Evolutionary conservation across 2,113 vertebrate genomes (phyloP).

Genomic region (Otus sunia): DNA sequence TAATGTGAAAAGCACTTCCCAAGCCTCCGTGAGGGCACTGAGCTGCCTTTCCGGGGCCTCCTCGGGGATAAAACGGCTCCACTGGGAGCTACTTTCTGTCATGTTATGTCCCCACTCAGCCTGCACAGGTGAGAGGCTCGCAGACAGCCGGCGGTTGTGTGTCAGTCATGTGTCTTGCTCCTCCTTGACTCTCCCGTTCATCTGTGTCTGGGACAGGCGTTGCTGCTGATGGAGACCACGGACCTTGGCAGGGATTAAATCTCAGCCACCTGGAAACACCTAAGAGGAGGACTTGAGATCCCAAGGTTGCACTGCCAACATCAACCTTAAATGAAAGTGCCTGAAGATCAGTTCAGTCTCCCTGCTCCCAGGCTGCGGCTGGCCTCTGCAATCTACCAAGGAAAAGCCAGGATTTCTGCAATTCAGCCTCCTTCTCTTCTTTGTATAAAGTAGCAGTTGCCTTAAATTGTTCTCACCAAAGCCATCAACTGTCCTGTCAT

Average conservation of each 20-base stretch:
- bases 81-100: not conserved
- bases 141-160: not conserved
- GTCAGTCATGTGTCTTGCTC: not conserved
- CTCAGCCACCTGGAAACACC: constrained; percentile 50
- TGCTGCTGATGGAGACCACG: constrained; percentile 53
- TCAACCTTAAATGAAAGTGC: constrained; percentile 50
- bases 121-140: not conserved
- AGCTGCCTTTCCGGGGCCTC: accelerated
- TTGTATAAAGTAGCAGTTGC: constrained; percentile 64
- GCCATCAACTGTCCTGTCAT: constrained; percentile 40
- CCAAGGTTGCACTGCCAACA: constrained; percentile 46
- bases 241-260: constrained; percentile 46
- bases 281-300: constrained; percentile 58
- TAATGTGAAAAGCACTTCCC: not conserved
- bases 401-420: constrained; percentile 53
- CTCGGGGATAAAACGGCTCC: not conserved
- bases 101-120: not conserved
- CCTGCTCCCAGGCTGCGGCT: constrained; percentile 58
- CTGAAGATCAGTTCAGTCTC: constrained; percentile 40
- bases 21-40: accelerated
- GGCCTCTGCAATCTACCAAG: constrained; percentile 62
- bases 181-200: not conserved
- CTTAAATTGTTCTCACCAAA: constrained; percentile 67
- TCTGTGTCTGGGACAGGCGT: constrained; percentile 44
- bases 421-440: constrained; percentile 35